A percentile compares a stretch with the other conserved stretches of the same genome.
phyloP scores from a whole-genome alignment of 2,888 invertebrate genomes.

The Osmoderma eremita region DNA sequence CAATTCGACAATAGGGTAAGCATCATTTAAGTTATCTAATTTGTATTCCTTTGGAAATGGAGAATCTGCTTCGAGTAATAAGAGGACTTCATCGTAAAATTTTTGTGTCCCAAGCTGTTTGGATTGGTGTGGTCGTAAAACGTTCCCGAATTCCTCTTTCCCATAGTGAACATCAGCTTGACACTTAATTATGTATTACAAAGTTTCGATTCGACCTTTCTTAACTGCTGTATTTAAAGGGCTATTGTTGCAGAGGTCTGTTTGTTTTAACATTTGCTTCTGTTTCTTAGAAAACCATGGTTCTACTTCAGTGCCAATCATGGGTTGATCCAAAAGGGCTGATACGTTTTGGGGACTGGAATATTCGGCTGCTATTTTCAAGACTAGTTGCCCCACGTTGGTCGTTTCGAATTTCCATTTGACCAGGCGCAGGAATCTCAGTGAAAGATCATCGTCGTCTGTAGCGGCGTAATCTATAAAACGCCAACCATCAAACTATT shows the following conservation, averaged over 20 bases:
- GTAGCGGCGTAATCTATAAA: background rate
- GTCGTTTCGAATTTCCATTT: background rate
- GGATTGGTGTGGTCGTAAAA: background rate
- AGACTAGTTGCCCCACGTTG: background rate
- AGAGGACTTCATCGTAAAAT: background rate
- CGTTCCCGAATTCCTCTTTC: background rate
- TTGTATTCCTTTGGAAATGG: background rate
- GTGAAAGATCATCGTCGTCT: background rate
- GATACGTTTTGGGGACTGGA: background rate
- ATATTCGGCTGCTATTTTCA: slow-evolving; percentile 12
- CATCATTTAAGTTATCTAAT: background rate
- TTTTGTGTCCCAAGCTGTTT: slow-evolving; percentile 5
- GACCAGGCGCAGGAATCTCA: slow-evolving; percentile 1
- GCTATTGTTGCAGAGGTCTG: background rate
- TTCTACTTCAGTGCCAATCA: background rate
- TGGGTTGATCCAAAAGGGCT: slow-evolving; percentile 1
- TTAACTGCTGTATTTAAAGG: background rate
- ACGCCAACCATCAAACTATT: slow-evolving; percentile 16
- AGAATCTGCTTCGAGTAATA: background rate
- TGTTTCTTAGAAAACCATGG: background rate
- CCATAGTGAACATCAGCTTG: background rate
- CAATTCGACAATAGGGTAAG: background rate
- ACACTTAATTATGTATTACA: background rate
- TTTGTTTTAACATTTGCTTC: background rate
- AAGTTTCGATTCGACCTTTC: background rate